A percentile compares a stretch with the other conserved stretches of the same genome.
Conservation (phyloP, 2,797 vertebrate species). For the Malacoctenus gilli region DNA sequence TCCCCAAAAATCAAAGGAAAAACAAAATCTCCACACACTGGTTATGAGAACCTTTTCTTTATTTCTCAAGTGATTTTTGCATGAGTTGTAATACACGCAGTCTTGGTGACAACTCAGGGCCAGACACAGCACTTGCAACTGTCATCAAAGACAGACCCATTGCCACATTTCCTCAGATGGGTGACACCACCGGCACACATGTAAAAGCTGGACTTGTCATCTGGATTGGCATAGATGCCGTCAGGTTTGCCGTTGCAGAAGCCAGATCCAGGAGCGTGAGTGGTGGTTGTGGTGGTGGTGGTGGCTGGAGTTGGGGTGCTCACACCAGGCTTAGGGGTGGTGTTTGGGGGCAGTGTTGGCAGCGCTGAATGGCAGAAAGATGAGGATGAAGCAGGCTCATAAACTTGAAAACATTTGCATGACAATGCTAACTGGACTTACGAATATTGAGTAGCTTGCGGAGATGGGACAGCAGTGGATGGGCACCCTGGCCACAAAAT, state of each 20-base stretch:
- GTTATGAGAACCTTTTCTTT: too few species aligned
- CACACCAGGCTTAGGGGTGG: slow-evolving; percentile 7
- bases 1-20: too few species aligned
- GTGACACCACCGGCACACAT: slow-evolving; percentile 58
- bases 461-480: slow-evolving; percentile 68
- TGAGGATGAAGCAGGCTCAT: too few species aligned
- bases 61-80: too few species aligned
- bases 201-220: slow-evolving; percentile 54
- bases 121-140: slow-evolving; percentile 73
- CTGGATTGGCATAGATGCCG: slow-evolving; percentile 57
- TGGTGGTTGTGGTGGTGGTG: slow-evolving; percentile 27
- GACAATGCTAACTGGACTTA: slow-evolving; percentile 27
- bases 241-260: slow-evolving; percentile 67
- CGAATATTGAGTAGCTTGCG: slow-evolving; percentile 54
- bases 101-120: slow-evolving; percentile 25
- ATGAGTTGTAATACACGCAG: background rate
- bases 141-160: slow-evolving; percentile 56
- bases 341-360: slow-evolving; percentile 15
- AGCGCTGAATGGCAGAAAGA: background rate
- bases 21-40: too few species aligned
- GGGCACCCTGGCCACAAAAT: slow-evolving; percentile 73
- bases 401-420: too few species aligned
- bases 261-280: slow-evolving; percentile 26
- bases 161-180: slow-evolving; percentile 25
- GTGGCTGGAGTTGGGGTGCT: slow-evolving; percentile 32